phyloP scores from a whole-genome alignment of 2,888 invertebrate species.

The Agrotis puta region DNA sequence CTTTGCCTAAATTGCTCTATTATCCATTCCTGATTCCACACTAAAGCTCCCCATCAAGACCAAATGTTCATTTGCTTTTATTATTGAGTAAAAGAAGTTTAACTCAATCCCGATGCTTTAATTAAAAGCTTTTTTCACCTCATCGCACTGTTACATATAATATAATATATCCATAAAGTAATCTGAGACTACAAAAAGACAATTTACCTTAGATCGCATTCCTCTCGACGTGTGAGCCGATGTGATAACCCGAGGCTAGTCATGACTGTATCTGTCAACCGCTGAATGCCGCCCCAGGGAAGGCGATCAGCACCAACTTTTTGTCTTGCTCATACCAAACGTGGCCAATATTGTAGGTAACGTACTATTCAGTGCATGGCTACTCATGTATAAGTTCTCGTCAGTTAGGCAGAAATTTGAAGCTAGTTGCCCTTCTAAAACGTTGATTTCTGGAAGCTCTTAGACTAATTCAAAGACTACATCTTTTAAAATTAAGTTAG shows the following conservation, averaged over 20 bases:
- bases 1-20: too few species aligned
- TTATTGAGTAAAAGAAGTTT: background rate
- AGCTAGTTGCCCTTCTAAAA: too few species aligned
- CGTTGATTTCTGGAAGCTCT: too few species aligned
- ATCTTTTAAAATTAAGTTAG: too few species aligned
- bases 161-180: background rate
- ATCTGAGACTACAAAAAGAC: background rate
- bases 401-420: too few species aligned
- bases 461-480: too few species aligned
- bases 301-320: constrained; percentile 37
- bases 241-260: constrained; percentile 37
- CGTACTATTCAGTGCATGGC: background rate
- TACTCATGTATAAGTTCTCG: too few species aligned
- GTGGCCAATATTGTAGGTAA: constrained; percentile 8
- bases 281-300: constrained; percentile 57
- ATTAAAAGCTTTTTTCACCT: background rate
- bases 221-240: constrained; percentile 15
- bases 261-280: constrained; percentile 60
- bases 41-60: too few species aligned
- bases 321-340: constrained; percentile 27
- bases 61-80: background rate
- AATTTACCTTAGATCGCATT: constrained; percentile 8
- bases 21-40: too few species aligned
- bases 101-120: background rate
- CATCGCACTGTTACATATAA: background rate